Base-by-base conservation (phyloP, 2,113 vertebrate genomes). In the Bothrops jararaca region DNA sequence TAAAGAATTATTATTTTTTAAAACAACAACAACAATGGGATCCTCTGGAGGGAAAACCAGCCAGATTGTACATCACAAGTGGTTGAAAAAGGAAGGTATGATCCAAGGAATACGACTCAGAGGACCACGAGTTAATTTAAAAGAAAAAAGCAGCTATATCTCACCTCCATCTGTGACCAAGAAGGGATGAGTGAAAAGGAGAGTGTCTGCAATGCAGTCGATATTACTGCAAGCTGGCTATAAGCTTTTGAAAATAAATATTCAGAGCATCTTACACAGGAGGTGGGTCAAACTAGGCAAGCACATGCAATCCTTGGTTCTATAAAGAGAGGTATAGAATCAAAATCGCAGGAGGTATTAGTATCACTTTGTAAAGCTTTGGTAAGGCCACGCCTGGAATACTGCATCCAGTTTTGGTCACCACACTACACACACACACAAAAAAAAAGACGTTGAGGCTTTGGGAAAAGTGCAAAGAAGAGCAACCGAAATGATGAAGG, bases 181-280 rank as follows among this genome's bases (percentile, higher is more conserved):
- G 54, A 96, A 92, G 45, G 88, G 93, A 48, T 42, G 94, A 93
- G 42, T 48, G 92, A 89, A 42, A 85, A 34, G 23, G 88, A 64
- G 92, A 42, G 56, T 74, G 95, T 80, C 97, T 97, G 97, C 96
- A 98, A 93, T 97, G 96, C 97, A 95, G 97, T 96, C 96, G 95
- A 94, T 96, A 92, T 95, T 92, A 86, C 96, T 95, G 96, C 97
- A 97, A 97, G 85, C 60, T 57, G 94, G 93, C 93, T 15, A 90
- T 80, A 90, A 94, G 91, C 2, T 89, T 95, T 52, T 58, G 91
- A 57, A 57, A 56, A 86, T 86, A 86, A 20, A 92, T 90, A 92
- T 92, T 90, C 13, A 6, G 92, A 92, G 88, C 23, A 42, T 69
- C 80, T 13, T 26, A 60, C 48, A 86, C 7, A 5, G 69, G 69